phyloP scores from a whole-genome alignment of 1,140 invertebrate genomes.

The Mercenaria mercenaria region DNA sequence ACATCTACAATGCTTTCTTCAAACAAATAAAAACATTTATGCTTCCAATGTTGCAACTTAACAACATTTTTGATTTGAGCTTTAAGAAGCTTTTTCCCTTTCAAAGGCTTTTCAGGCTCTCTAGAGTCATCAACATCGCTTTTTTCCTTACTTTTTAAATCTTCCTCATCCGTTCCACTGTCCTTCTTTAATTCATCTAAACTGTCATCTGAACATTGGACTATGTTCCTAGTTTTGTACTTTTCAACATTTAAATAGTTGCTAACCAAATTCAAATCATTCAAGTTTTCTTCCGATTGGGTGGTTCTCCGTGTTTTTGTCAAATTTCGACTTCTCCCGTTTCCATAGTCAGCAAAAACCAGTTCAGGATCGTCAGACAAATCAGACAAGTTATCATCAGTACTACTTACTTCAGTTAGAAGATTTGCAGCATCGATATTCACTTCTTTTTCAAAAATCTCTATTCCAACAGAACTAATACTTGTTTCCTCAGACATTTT shows the following conservation, averaged over 20 bases:
- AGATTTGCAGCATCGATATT: background rate
- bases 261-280: background rate
- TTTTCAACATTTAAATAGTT: background rate
- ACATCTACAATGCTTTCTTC: background rate
- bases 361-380: conserved; percentile 16
- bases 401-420: background rate
- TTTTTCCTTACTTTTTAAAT: background rate
- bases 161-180: background rate
- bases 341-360: background rate
- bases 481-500: background rate
- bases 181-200: background rate
- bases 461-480: background rate
- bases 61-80: conserved; percentile 14
- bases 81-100: conserved; percentile 3
- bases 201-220: background rate
- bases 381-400: conserved; percentile 6
- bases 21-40: conserved; percentile 35
- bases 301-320: background rate
- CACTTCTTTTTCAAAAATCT: conserved; percentile 3
- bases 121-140: background rate
- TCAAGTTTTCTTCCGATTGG: background rate
- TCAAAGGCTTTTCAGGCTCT: background rate
- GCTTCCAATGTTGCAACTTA: background rate
- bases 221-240: background rate
- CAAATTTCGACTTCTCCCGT: background rate